Percentiles rank a stretch among this genome's conserved stretches.
Conservation (phyloP, 2,113 vertebrate species). For the Oryzias celebensis region DNA sequence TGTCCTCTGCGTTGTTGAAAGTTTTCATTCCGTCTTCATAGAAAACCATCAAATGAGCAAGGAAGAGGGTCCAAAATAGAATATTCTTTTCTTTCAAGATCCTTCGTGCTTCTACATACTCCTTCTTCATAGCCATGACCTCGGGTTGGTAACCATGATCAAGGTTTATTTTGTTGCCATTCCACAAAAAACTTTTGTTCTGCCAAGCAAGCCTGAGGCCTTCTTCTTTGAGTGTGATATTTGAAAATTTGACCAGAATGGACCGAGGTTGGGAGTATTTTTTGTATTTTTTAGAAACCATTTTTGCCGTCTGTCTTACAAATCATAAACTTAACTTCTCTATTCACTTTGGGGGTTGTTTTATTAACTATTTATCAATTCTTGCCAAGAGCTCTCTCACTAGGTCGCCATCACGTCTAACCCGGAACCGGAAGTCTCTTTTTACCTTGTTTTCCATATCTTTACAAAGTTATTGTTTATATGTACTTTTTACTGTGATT, state of each 20-base stretch:
- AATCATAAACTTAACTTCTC: too few relatives aligned
- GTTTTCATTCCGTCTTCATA: neutral
- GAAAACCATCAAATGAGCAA: neutral
- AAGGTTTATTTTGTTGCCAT: neutral
- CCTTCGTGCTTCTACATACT: neutral
- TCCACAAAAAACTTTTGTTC: neutral
- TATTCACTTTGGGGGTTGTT: too few relatives aligned
- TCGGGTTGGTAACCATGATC: neutral
- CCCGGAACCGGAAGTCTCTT: too few relatives aligned
- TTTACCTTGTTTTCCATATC: too few relatives aligned
- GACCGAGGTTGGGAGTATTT: neutral
- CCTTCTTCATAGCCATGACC: neutral
- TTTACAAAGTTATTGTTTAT: too few relatives aligned
- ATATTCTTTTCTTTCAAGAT: neutral
- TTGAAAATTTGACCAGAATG: neutral
- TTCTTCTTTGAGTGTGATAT: neutral
- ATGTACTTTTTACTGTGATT: too few relatives aligned
- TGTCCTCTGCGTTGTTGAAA: neutral
- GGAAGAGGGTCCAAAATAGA: neutral
- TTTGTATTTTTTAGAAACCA: neutral
- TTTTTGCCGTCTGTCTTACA: neutral
- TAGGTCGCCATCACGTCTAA: too few relatives aligned
- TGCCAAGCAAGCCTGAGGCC: neutral
- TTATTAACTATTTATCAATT: too few relatives aligned
- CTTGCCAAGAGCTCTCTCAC: too few relatives aligned